These are phyloP conservation scores for Alligator mississippiensis DNA, from an alignment of 2,113 vertebrate genomes.

Conservation along the genomic window DNA sequence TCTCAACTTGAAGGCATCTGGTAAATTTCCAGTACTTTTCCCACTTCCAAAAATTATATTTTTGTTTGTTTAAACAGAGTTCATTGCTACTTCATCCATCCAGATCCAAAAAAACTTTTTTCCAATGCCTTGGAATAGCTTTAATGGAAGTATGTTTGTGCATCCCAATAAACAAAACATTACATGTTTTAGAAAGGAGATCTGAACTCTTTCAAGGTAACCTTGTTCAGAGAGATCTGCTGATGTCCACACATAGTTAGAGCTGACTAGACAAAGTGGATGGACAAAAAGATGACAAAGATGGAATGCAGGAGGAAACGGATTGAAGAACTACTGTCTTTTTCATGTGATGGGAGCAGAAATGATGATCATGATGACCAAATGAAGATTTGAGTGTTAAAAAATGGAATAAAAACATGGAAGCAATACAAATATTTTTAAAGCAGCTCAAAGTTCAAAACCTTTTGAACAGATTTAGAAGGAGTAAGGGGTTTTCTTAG, in stretches of 20 bases:
- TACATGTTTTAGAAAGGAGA: neutral
- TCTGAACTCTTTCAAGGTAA: neutral
- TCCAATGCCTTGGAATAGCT: too few relatives aligned
- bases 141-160: too few relatives aligned
- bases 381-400: neutral
- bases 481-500: neutral
- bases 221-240: neutral
- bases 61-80: neutral
- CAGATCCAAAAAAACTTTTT: too few relatives aligned
- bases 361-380: neutral
- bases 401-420: rapidly evolving
- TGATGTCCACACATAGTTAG: neutral
- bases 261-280: neutral
- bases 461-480: conserved; percentile 4
- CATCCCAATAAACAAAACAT: too few relatives aligned
- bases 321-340: neutral
- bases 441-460: neutral
- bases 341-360: neutral
- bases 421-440: neutral
- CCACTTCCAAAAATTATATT: neutral
- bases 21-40: neutral
- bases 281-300: neutral
- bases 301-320: rapidly evolving
- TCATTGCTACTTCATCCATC: too few relatives aligned
- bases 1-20: too few relatives aligned